These are phyloP conservation scores for Proctacanthus coquilletti DNA, from an alignment of 1,140 invertebrate species.

Conservation along the genomic window DNA sequence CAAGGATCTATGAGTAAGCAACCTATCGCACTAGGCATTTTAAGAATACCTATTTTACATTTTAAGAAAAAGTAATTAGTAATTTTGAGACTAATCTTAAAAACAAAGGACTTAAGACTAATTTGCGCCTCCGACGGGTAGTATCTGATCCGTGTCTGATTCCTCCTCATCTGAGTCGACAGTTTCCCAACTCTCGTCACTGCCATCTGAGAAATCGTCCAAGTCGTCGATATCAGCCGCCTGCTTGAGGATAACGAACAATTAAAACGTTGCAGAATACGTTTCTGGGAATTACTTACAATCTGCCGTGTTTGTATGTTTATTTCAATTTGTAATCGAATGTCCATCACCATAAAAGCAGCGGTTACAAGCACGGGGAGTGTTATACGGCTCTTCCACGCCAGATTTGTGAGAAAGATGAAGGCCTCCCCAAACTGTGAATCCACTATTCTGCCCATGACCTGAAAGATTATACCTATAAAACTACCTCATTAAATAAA, in stretches of 20 bases:
- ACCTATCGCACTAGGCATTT: not conserved
- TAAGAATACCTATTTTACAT: not conserved
- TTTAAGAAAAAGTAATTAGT: not conserved
- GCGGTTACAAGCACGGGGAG: constrained; percentile 33
- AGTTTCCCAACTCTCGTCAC: not conserved
- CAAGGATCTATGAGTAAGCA: not conserved
- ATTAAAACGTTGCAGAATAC: no score
- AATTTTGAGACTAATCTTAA: not conserved
- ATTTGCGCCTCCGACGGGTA: not conserved
- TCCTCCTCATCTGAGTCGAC: not conserved
- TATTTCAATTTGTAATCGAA: constrained; percentile 35
- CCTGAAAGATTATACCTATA: no score
- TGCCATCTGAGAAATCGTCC: no score
- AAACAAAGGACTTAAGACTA: not conserved
- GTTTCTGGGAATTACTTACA: no score
- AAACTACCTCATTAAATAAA: no score
- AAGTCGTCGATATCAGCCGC: no score
- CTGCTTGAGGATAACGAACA: no score
- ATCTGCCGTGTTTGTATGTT: constrained; percentile 32
- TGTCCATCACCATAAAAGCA: constrained; percentile 33
- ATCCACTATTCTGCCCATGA: constrained; percentile 16
- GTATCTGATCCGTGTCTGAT: not conserved
- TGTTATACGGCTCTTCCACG: constrained; percentile 33
- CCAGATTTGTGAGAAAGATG: constrained; percentile 34
- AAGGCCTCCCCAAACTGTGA: constrained; percentile 28